These are phyloP conservation scores for Melanchra persicariae DNA, from an alignment of 2,888 invertebrate genomes.

Conservation along the genomic window DNA sequence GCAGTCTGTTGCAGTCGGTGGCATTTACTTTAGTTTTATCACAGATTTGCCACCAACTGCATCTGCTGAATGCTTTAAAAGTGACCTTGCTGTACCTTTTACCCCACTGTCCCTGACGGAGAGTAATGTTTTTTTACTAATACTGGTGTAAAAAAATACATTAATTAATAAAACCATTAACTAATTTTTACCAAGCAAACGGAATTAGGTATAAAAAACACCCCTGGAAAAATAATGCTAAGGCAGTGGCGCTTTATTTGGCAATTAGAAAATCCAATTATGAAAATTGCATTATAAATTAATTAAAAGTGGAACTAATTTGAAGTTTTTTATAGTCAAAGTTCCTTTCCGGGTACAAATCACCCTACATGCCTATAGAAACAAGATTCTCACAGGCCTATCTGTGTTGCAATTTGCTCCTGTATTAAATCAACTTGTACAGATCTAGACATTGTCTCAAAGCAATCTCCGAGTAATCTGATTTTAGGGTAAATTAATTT, in stretches of 20 bases:
- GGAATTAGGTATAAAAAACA: not conserved
- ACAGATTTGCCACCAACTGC: too few relatives aligned
- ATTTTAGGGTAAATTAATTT: constrained; percentile 34
- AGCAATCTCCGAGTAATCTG: not conserved
- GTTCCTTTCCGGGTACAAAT: not conserved
- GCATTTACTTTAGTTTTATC: too few relatives aligned
- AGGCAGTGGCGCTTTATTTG: constrained; percentile 20
- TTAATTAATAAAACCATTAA: too few relatives aligned
- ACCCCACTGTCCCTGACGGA: too few relatives aligned
- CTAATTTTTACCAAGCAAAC: not conserved
- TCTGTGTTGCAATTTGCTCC: not conserved
- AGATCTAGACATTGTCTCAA: not conserved
- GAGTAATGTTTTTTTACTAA: too few relatives aligned
- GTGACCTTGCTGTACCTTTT: too few relatives aligned
- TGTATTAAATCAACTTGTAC: constrained; percentile 5
- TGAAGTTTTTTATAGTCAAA: not conserved
- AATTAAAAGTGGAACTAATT: constrained; percentile 7
- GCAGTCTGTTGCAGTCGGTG: too few relatives aligned
- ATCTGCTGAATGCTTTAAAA: too few relatives aligned
- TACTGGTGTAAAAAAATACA: too few relatives aligned
- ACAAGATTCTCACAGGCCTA: not conserved
- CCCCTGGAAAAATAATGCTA: constrained; percentile 12
- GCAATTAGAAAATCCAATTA: constrained; percentile 23
- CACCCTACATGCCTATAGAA: not conserved
- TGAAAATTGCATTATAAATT: constrained; percentile 32